Base-by-base conservation (phyloP, 2,797 vertebrate species). In the Centropyge bicolor region DNA sequence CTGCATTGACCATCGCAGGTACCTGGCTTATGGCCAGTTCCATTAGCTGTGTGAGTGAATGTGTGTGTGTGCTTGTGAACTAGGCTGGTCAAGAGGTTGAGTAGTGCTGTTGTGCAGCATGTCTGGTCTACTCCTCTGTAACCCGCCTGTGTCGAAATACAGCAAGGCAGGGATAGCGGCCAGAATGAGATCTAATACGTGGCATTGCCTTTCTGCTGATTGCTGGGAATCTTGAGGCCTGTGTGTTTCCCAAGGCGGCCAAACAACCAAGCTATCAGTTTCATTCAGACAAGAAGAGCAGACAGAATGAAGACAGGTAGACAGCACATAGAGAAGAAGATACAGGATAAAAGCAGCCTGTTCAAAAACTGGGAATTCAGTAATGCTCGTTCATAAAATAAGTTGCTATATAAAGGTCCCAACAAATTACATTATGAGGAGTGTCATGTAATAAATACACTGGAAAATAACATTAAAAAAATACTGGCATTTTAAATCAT, bases 1-100 rank as follows among this genome's bases (percentile, higher is more conserved):
- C 84, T 62, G 52, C 81, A 86, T 62, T 87, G 84, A 80, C 87
- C 67, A 72, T 78, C 74, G 46, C 76, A 82, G 70, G 73, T 74
- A 79, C 67, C 66, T 78, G 78, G 81, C 77, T 83, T 61, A 68
- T 22, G 38, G 83, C 70, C 82, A 67, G 61, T 86, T 90, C 84
- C 80, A 87, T 90, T 78, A 88, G 67, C 38, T 70, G 74, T 61
- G 59, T 63, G 40, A n/a, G 75, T 70, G 27, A 31, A 43, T 70
- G 71, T 70, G 36, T 57, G 70, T 64, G 81, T 65, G 78, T 66
- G 72, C 66, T 41, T 41, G 68, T 46, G 68, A 73, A 74, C 54
- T 12, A 22, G 52, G 49, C 70, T 46, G 65, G 80, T 82, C 70
- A 69, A 66, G 60, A 71, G 80, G 83, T 82, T 67, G 63, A 81